A percentile compares a stretch with the other conserved stretches of the same genome.
phyloP scores from a whole-genome alignment of 2,797 vertebrate genomes.

The Leptoclinus maculatus region DNA sequence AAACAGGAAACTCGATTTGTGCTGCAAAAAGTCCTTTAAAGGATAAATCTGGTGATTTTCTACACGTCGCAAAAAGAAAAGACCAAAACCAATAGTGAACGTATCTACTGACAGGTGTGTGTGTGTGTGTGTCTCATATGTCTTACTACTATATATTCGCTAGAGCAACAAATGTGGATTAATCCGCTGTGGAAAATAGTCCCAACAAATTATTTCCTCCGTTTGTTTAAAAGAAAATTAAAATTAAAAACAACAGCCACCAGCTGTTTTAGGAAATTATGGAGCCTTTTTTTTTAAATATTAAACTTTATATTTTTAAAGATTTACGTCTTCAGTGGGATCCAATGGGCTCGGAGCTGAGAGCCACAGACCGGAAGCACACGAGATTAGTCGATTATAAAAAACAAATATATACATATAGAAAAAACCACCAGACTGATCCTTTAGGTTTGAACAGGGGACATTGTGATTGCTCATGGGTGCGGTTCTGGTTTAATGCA shows the following conservation, averaged over 20 bases:
- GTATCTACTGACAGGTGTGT: not conserved
- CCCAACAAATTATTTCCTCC: not conserved
- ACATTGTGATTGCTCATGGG: not conserved
- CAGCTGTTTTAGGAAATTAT: not conserved
- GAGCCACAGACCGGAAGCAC: not conserved
- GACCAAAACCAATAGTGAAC: not conserved
- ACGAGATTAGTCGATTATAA: not conserved
- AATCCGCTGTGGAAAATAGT: not conserved
- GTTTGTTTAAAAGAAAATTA: not conserved
- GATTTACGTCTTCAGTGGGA: not conserved
- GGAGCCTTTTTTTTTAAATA: not conserved
- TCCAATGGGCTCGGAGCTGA: not conserved
- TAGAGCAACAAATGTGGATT: not conserved
- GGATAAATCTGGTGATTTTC: not conserved
- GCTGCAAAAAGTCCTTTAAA: not conserved
- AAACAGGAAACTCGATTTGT: not conserved
- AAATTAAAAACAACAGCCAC: not conserved
- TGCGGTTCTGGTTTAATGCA: slow-evolving; percentile 1
- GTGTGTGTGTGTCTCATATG: not conserved
- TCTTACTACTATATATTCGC: not conserved
- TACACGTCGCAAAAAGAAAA: not conserved
- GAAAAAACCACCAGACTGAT: slow-evolving; percentile 14
- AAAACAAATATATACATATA: not conserved
- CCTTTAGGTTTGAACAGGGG: not conserved
- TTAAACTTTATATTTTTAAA: not conserved